Evolutionary conservation across 2,888 invertebrate species (phyloP).

Genomic region (Schizotus pectinicornis): DNA sequence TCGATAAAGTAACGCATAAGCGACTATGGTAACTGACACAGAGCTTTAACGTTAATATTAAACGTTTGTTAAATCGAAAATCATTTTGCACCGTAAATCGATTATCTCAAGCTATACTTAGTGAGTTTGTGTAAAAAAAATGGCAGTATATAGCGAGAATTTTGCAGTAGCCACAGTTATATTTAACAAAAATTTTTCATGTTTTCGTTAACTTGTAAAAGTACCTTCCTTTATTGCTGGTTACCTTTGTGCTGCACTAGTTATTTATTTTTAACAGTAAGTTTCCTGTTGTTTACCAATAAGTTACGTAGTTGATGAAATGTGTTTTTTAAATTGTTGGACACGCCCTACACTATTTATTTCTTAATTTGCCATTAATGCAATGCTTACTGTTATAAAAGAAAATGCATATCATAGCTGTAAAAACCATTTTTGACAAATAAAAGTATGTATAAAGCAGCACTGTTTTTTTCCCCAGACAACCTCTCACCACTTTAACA

Average conservation of each 20-base stretch:
- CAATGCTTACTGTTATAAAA: conserved; percentile 72
- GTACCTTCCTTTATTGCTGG: conserved; percentile 23
- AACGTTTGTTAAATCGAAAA: background rate
- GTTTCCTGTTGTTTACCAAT: conserved; percentile 9
- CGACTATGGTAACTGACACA: conserved; percentile 20
- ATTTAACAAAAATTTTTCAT: background rate
- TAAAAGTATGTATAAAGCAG: conserved; percentile 63
- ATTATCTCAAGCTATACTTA: background rate
- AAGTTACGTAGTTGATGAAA: conserved; percentile 1
- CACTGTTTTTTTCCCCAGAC: background rate
- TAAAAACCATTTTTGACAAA: conserved; percentile 84
- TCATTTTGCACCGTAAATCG: background rate
- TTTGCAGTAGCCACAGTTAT: conserved; percentile 17
- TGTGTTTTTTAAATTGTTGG: conserved; percentile 16
- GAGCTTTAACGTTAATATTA: conserved; percentile 15
- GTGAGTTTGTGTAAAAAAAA: conserved; percentile 11
- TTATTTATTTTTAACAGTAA: conserved; percentile 19
- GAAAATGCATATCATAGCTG: conserved; percentile 90
- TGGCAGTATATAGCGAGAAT: conserved; percentile 5
- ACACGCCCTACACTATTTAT: conserved; percentile 25
- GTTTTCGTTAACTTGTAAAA: conserved; percentile 8
- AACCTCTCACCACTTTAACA: too few species aligned
- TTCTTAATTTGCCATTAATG: conserved; percentile 52
- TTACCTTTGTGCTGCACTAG: conserved; percentile 25
- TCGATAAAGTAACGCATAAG: conserved; percentile 16